phyloP scores from a whole-genome alignment of 2,113 vertebrate species.

The Suncus etruscus region DNA sequence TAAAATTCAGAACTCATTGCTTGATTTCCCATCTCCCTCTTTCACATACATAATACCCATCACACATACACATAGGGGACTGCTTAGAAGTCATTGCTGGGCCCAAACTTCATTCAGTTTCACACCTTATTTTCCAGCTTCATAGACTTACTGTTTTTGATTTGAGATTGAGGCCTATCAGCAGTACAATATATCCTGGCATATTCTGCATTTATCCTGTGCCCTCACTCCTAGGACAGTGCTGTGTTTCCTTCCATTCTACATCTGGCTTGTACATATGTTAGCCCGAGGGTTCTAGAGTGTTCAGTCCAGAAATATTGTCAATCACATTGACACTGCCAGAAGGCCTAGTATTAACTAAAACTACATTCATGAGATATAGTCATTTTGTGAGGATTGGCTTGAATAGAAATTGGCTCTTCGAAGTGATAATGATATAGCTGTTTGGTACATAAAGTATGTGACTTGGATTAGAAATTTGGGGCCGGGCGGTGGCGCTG shows the following conservation, averaged over 20 bases:
- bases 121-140: not conserved
- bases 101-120: not conserved
- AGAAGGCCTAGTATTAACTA: no score
- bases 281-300: not conserved
- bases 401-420: no score
- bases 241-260: rapidly evolving
- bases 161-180: not conserved
- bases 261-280: not conserved
- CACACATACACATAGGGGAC: no score
- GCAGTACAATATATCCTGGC: no score
- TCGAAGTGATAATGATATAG: not conserved
- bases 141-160: not conserved
- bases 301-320: not conserved
- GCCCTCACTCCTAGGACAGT: not conserved
- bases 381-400: no score
- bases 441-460: constrained; percentile 44
- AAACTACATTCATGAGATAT: no score
- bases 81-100: not conserved
- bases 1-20: not conserved
- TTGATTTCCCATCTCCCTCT: no score
- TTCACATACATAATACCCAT: not conserved
- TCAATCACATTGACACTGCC: no score
- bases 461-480: constrained; percentile 58
- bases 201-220: rapidly evolving
- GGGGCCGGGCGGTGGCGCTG: no score